Evolutionary conservation across 2,888 invertebrate species (phyloP), one percentile per base, ranked within the genome.

Genomic region (Rhaphigaster nebulosa): DNA sequence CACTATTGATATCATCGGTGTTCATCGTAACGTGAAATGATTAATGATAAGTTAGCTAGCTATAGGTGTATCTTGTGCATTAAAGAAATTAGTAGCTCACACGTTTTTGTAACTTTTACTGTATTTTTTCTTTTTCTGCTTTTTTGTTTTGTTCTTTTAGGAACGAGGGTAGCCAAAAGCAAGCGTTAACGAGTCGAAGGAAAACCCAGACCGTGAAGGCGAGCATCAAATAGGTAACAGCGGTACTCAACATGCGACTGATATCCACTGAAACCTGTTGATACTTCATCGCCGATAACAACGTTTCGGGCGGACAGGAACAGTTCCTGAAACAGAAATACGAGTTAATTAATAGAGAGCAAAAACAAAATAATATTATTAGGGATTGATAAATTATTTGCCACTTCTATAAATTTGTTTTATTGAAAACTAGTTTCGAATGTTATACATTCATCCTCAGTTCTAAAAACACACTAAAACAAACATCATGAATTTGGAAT

Each of bases 231-330:
- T 96, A 96, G 26, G 95, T 95, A 70, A 95, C 93, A 93, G 96
- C 96, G 0, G 96, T 95, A 93, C 95, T 95, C 0, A 95, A 93
- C 96, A 96, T 96, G 91, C 95, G 95, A 95, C 95, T 95, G 92
- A 95, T 95, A 93, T 96, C 96, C 56, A 96, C 96, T 41, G 94
- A 94, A 0, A 96, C 96, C 95, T 96, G 95, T 93, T 96, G 96
- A 92, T 95, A 94, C 93, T 95, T 95, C 96, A 96, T 96, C n/a
- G 29, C 84, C 38, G 20, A 26, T 34, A 13, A 23, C 56, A 50
- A 50, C n/a, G 54, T 5, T 56, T 50, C 45, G n/a, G 45, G 2
- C 0, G 29, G 12, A 26, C 52, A n/a, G 23, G 41, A 41, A n/a
- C 13, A 45, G 13, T n/a, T 84, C 84, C 84, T 84, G 84, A 26